Evolutionary conservation across 2,113 vertebrate genomes (phyloP), one percentile per base, ranked within the genome.

Genomic region (Manacus vitellinus): DNA sequence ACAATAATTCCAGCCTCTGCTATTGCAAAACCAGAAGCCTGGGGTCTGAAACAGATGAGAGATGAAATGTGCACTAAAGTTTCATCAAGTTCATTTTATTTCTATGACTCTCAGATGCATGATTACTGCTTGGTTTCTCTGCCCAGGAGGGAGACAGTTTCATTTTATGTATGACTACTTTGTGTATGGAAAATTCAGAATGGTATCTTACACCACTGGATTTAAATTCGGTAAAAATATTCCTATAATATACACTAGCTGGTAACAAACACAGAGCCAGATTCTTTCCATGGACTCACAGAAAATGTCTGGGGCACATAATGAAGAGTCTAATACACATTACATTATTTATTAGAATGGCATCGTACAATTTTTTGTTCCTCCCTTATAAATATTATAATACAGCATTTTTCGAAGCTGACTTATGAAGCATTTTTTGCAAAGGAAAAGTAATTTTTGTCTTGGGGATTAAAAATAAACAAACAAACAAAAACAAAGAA

Each of bases 181-280:
- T 17, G 6, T 65, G 28, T 88, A 90, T 21, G 54, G 71, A 92
- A 93, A 94, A 90, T 27, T 93, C 78, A 73, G 79, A 72, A 61
- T 27, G 20, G 62, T 56, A 58, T 76, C 59, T 68, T 83, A 77
- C 16, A 85, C 6, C 3, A 12, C 49, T 43, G 16, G 17, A 75
- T 88, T 92, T 80, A 85, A 94, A 86, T 51, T 68, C 35, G 83
- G 6, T 43, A 58, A 76, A 94, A 94, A 84, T 81, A 93, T 86
- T 88, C 46, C 21, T 77, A 30, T 73, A 88, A 88, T 80, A 80
- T 66, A 76, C n/a, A 74, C 17, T 79, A 66, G 49, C 62, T 10
- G 1, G 49, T 78, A 76, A 72, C 49, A 83, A 95, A 76, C 31
- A 70, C 43, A 76, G 58, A 90, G 51, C 9, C 43, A 83, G 74